Evolutionary conservation across 2,113 vertebrate genomes (phyloP), one percentile per base, ranked within the genome.

Genomic region (Chaetura pelagica): DNA sequence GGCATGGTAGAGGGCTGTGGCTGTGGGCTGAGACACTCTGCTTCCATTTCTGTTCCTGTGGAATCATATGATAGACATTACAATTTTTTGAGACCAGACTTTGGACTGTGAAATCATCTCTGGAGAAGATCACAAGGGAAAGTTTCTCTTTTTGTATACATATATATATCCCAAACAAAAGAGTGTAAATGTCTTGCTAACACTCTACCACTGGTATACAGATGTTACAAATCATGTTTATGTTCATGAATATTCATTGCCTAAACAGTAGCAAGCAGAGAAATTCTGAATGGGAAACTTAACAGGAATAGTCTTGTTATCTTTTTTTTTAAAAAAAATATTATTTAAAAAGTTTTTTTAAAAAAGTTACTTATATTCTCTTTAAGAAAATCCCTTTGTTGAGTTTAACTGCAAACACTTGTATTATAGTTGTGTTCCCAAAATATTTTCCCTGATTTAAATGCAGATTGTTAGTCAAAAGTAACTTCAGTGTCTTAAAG

Each of bases 191-290:
- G 29, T 90, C 80, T 91, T 95, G 71, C 67, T 96, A 93, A 69
- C 54, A 76, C 67, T 93, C 62, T 83, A 69, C 44, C 32, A 55
- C 46, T 88, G 55, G 59, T 58, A 55, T 48, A 87, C 93, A 96
- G 89, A 96, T 96, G 91, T 96, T 96, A 74, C 32, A 73, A 88
- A 90, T 94, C 62, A 88, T 83, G 38, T 87, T 94, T 95, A 90
- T 69, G 35, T 91, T 96, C 59, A 96, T 96, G 89, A 96, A 95
- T 95, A 97, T 94, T 91, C 84, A 95, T 95, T 93, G 84, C 67
- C 84, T 89, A 83, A 93, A 96, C 94, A 93, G 94, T 96, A 96
- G 96, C 89, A 93, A 42, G n/a, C 78, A 49, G 51, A 87, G 22
- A 72, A 87, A 40, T 9, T 69, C 87, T 67, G 81, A 85, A 82